These are phyloP conservation scores for Rhinoraja longicauda DNA, from an alignment of 2,797 vertebrate species.

Conservation along the genomic window DNA sequence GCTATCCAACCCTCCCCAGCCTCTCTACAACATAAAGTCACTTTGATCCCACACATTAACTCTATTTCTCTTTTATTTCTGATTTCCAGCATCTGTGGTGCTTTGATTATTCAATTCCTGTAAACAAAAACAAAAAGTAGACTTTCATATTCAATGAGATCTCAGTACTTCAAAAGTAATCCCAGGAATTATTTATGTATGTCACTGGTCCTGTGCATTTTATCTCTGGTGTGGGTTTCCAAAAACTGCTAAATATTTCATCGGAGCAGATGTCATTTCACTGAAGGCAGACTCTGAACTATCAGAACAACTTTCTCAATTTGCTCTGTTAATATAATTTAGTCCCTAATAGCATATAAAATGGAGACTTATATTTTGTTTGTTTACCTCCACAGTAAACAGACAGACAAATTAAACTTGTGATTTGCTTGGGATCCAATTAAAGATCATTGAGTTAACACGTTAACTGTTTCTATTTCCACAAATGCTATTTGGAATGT, in stretches of 20 bases:
- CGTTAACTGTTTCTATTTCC: too few relatives aligned
- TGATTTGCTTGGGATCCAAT: neutral
- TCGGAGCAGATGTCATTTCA: neutral
- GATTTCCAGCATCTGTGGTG: too few relatives aligned
- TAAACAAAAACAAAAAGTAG: neutral
- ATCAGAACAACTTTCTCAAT: neutral
- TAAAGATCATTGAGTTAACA: too few relatives aligned
- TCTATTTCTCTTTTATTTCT: too few relatives aligned
- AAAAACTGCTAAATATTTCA: neutral
- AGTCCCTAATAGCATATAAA: neutral
- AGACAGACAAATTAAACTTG: neutral
- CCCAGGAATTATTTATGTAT: constrained; percentile 3
- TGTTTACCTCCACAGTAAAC: neutral
- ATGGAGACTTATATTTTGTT: neutral
- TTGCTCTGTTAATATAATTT: neutral
- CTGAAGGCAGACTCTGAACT: neutral
- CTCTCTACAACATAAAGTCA: too few relatives aligned
- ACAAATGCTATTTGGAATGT: too few relatives aligned
- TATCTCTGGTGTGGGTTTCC: neutral
- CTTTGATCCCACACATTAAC: too few relatives aligned
- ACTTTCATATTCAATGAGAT: constrained; percentile 16
- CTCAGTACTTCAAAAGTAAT: neutral
- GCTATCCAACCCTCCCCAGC: too few relatives aligned
- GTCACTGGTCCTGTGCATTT: neutral
- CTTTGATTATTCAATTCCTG: too few relatives aligned